Evolutionary conservation across 2,888 invertebrate genomes (phyloP).

Genomic region (Graphium colonna): DNA sequence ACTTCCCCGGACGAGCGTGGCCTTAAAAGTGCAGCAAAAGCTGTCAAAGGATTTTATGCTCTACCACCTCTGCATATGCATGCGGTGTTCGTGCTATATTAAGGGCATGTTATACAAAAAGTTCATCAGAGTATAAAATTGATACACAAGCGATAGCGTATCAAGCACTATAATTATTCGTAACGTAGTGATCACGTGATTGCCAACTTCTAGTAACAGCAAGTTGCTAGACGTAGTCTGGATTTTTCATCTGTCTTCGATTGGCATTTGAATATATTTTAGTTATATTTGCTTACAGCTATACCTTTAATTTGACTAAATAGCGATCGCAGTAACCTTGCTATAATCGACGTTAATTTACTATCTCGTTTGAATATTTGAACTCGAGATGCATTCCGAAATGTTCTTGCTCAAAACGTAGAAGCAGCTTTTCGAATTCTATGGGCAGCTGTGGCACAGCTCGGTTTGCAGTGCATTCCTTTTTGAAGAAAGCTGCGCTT

Average conservation of each 20-base stretch:
- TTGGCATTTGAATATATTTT: neutral
- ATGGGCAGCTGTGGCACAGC: no score
- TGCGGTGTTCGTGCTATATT: neutral
- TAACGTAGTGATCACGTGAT: neutral
- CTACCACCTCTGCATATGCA: no score
- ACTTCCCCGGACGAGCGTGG: no score
- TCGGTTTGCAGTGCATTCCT: no score
- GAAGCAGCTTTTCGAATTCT: no score
- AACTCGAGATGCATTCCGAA: neutral
- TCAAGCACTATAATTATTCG: neutral
- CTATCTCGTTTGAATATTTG: neutral
- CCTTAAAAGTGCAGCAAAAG: no score
- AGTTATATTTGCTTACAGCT: neutral
- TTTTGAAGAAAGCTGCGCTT: no score
- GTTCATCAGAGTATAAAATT: neutral
- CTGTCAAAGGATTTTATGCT: no score
- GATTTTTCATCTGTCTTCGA: neutral
- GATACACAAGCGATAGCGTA: constrained; percentile 2
- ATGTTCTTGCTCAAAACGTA: neutral
- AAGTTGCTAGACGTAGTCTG: neutral
- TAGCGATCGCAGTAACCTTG: neutral
- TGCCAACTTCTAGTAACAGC: neutral
- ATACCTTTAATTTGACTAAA: neutral
- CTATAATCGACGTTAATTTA: neutral
- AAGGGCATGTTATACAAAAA: constrained; percentile 1